These are phyloP conservation scores for Steatornis caripensis DNA, from an alignment of 2,113 vertebrate species.

Conservation along the genomic window DNA sequence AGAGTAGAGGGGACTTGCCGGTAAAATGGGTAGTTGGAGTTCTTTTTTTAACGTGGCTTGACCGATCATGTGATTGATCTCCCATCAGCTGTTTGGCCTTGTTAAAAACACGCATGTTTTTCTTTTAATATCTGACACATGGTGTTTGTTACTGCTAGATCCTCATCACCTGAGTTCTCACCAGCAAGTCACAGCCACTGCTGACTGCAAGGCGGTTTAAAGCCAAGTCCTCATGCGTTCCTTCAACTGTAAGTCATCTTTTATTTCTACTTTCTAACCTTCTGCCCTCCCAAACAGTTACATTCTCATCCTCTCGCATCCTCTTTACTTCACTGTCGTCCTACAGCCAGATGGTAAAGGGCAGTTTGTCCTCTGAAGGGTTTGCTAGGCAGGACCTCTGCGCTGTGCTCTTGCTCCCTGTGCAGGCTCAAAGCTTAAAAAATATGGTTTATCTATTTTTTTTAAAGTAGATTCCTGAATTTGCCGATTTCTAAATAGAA, in stretches of 20 bases:
- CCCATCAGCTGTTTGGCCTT: neutral
- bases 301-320: neutral
- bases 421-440: neutral
- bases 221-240: neutral
- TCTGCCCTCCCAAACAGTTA: neutral
- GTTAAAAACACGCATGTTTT: neutral
- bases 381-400: neutral
- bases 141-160: neutral
- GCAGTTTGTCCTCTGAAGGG: neutral
- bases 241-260: neutral
- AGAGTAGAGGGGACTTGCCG: neutral
- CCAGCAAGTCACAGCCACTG: neutral
- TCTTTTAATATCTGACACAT: neutral
- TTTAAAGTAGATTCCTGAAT: neutral
- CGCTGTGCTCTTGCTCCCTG: neutral
- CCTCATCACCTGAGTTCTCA: neutral
- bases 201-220: neutral
- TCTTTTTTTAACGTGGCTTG: neutral
- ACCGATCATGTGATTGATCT: neutral
- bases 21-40: neutral
- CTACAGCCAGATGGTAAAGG: neutral
- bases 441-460: neutral
- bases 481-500: neutral
- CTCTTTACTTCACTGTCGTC: neutral
- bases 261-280: neutral